Evolutionary conservation across 1,140 invertebrate species (phyloP).

Genomic region (Aphis craccivora): DNA sequence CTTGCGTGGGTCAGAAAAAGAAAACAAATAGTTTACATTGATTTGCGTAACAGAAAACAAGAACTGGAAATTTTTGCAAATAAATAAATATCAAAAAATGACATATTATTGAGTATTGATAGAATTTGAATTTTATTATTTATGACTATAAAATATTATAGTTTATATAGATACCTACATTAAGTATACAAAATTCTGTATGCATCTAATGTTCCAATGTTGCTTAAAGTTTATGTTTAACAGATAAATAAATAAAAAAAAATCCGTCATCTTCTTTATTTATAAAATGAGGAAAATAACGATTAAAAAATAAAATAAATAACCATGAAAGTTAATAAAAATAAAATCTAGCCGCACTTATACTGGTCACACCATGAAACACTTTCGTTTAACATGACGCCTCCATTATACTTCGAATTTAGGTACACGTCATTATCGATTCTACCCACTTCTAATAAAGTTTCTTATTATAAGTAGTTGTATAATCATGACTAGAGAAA

Average conservation of each 20-base stretch:
- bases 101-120: not conserved
- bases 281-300: not conserved
- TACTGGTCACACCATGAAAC: not conserved
- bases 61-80: not conserved
- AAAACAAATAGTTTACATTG: too few species aligned
- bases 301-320: not conserved
- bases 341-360: not conserved
- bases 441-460: not conserved
- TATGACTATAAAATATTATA: not conserved
- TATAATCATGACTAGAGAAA: not conserved
- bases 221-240: not conserved
- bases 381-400: conserved; percentile 4
- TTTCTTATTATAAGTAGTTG: not conserved
- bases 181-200: not conserved
- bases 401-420: not conserved
- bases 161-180: not conserved
- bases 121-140: not conserved
- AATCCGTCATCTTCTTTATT: not conserved
- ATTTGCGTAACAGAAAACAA: not conserved
- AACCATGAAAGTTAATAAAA: not conserved
- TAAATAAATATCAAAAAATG: not conserved
- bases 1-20: too few species aligned
- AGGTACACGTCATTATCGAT: not conserved
- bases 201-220: not conserved
- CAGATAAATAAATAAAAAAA: not conserved